Evolutionary conservation across 1,140 invertebrate genomes (phyloP), one percentile per base, ranked within the genome.

Genomic region (Drosophila prosaltans): DNA sequence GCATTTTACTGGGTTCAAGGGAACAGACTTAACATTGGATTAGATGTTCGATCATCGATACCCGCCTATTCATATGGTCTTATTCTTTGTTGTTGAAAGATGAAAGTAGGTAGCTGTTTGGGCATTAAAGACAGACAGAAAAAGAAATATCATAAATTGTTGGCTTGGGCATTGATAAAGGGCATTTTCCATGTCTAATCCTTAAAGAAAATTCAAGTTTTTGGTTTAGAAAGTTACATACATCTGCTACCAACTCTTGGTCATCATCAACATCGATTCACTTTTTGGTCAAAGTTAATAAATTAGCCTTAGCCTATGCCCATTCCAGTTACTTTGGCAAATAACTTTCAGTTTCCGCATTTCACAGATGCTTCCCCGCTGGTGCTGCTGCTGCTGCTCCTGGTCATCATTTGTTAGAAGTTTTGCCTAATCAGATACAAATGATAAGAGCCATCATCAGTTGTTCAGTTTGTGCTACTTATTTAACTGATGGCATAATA

Each of bases 361-460:
- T 48, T 8, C 45, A 24, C 45, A 51, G 45, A 51, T 51, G 45
- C 45, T 24, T 36, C 32, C 32, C 43, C 36, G 43, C 69, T 48
- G 70, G 59, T 69, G 16, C 16, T 16, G 16, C 16, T 16, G 16
- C 16, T 16, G 16, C 16, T 16, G 16, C 16, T 16, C 16, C 16
- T 16, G 77, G 69, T 60, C 77, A 83, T 75, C 77, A 78, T 73
- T 78, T 71, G 66, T 83, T 83, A 75, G 69, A 89, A 88, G 73
- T 88, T 86, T 88, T 88, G 71, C 83, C 83, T 88, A 88, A 88
- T 88, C 81, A 79, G 83, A 83, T 88, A 79, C 83, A 80, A 83
- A 88, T 65, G 83, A 88, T 88, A 88, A 89, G 84, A 82, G 1
- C 60, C 66, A 40, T 74, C 84, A 80, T 69, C 83, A 72, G 76